phyloP scores from a whole-genome alignment of 1,140 invertebrate species.

The Steinernema feltiae region DNA sequence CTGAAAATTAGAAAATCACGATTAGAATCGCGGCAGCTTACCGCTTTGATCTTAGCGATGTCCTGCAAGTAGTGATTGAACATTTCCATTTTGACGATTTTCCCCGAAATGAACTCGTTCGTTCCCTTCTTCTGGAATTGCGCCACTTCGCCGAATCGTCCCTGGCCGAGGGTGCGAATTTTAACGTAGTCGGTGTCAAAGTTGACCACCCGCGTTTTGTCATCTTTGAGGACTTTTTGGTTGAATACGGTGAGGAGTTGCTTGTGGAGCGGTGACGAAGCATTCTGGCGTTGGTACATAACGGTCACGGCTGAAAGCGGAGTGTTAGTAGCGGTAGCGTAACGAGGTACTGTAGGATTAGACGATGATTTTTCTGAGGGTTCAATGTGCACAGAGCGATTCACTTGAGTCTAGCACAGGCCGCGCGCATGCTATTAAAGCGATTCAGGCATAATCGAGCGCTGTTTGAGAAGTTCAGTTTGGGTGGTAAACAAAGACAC shows the following conservation, averaged over 20 bases:
- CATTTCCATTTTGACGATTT: constrained; percentile 32
- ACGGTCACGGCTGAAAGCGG: background rate
- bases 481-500: too few relatives aligned
- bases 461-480: too few relatives aligned
- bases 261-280: background rate
- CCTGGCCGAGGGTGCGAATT: background rate
- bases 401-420: too few relatives aligned
- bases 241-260: background rate
- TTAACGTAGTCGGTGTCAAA: background rate
- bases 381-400: too few relatives aligned
- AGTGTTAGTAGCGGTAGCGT: background rate
- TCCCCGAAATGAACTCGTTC: background rate
- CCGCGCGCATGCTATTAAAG: too few relatives aligned
- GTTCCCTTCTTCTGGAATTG: background rate
- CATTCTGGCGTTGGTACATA: background rate
- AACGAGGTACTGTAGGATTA: too few relatives aligned
- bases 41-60: constrained; percentile 22
- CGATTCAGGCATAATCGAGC: too few relatives aligned
- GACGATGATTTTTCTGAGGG: too few relatives aligned
- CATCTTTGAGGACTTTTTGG: background rate
- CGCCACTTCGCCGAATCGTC: background rate
- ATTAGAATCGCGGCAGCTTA: background rate
- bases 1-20: background rate
- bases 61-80: constrained; percentile 34
- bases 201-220: background rate